phyloP scores from a whole-genome alignment of 2,113 vertebrate genomes.

The Zapornia atra region DNA sequence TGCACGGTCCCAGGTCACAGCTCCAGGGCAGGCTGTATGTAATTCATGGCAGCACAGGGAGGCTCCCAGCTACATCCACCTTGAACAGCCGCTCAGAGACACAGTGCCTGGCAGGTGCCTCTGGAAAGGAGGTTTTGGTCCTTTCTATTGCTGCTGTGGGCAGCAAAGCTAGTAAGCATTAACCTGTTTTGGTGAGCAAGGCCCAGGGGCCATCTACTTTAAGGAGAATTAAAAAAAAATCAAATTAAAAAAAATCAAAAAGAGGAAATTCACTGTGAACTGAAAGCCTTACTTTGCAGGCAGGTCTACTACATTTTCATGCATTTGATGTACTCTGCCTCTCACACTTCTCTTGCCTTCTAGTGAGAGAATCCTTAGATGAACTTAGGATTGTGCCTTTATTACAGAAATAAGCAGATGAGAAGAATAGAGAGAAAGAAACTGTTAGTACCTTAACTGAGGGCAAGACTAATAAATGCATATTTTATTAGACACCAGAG shows the following conservation, averaged over 20 bases:
- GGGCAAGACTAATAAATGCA: neutral
- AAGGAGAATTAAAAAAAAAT: neutral
- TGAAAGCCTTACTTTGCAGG: slow-evolving; percentile 4
- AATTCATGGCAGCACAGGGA: neutral
- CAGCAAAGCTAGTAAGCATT: slow-evolving; percentile 8
- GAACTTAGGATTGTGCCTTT: neutral
- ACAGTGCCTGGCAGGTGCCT: neutral
- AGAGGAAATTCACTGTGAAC: neutral
- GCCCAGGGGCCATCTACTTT: neutral
- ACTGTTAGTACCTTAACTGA: neutral
- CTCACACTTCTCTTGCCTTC: neutral
- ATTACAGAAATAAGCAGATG: neutral
- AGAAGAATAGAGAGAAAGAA: neutral
- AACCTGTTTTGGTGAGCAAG: neutral
- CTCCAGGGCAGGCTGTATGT: neutral
- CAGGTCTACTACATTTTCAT: slow-evolving; percentile 15
- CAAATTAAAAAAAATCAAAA: neutral
- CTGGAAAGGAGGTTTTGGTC: neutral
- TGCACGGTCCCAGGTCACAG: neutral
- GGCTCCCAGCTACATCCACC: accelerated
- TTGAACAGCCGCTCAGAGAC: neutral
- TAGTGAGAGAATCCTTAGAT: slow-evolving; percentile 27
- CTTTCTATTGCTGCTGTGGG: neutral
- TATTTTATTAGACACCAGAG: neutral
- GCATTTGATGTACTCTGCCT: neutral